Conservation (phyloP, 2,113 vertebrate species). For the Oceanodroma tethys region DNA sequence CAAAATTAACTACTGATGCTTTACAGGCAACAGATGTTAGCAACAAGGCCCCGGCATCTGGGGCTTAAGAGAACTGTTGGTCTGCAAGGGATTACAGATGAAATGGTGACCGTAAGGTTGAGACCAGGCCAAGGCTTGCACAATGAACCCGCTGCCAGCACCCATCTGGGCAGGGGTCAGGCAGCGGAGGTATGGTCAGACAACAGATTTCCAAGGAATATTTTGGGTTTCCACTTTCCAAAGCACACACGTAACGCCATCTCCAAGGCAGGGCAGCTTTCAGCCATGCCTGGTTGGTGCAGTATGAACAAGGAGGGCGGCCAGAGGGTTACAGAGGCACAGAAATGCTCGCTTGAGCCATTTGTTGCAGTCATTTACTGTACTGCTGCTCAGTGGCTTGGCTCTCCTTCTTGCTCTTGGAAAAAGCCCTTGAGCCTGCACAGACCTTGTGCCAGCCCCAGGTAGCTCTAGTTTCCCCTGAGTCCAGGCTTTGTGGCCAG, state of each 20-base stretch:
- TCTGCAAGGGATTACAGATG: background rate
- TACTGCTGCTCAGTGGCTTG: background rate
- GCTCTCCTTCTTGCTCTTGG: background rate
- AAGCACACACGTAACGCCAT: rapidly evolving
- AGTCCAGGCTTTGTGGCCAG: background rate
- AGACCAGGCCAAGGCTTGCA: background rate
- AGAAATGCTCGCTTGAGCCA: rapidly evolving
- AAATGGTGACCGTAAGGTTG: background rate
- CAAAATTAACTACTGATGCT: background rate
- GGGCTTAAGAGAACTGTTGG: background rate
- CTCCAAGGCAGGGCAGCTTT: background rate
- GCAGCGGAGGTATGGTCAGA: background rate
- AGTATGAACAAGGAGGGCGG: rapidly evolving
- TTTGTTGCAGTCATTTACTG: background rate
- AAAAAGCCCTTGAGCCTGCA: background rate
- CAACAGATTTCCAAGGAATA: background rate
- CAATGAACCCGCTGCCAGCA: background rate
- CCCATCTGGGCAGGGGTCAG: background rate
- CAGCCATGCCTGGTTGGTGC: background rate
- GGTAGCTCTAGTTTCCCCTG: background rate
- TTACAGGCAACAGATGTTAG: background rate
- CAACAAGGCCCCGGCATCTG: rapidly evolving
- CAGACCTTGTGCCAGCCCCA: background rate
- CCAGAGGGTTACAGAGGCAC: background rate
- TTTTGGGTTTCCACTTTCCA: background rate